phyloP scores from a whole-genome alignment of 2,888 invertebrate genomes.

The Sabatieria punctata region DNA sequence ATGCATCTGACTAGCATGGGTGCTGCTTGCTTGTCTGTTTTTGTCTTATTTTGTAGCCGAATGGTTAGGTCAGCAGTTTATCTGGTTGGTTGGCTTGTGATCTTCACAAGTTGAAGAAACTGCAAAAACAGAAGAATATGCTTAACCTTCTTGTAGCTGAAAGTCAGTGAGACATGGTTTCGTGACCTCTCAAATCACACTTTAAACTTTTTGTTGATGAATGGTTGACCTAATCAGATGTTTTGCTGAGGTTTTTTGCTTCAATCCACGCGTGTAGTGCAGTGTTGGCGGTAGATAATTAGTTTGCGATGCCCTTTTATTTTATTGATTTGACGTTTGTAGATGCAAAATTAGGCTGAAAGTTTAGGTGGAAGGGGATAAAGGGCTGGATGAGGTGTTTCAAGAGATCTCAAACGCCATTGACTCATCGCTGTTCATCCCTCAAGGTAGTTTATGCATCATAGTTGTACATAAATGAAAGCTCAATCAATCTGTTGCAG shows the following conservation, averaged over 20 bases:
- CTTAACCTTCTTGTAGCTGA: no score
- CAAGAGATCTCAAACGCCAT: constrained; percentile 21
- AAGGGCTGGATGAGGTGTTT: constrained; percentile 22
- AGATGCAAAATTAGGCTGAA: background rate
- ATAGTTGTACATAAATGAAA: background rate
- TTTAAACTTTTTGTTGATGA: no score
- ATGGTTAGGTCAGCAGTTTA: background rate
- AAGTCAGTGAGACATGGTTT: no score
- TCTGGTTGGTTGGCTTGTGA: no score
- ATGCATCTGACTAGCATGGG: no score
- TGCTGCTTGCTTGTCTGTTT: no score
- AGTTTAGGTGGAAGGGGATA: constrained; percentile 27
- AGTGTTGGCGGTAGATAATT: background rate
- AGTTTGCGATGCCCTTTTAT: background rate
- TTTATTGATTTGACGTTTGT: background rate
- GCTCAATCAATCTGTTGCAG: constrained; percentile 21
- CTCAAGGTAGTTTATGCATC: constrained; percentile 15
- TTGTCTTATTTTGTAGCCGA: background rate
- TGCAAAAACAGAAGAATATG: no score
- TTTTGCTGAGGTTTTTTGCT: no score
- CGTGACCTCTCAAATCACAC: no score
- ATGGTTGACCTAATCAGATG: no score
- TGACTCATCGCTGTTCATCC: constrained; percentile 22
- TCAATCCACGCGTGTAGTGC: no score
- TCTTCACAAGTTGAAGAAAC: no score